These are phyloP conservation scores for Caenorhabditis inopinata DNA, from an alignment of 1,140 invertebrate genomes.

Conservation along the genomic window DNA sequence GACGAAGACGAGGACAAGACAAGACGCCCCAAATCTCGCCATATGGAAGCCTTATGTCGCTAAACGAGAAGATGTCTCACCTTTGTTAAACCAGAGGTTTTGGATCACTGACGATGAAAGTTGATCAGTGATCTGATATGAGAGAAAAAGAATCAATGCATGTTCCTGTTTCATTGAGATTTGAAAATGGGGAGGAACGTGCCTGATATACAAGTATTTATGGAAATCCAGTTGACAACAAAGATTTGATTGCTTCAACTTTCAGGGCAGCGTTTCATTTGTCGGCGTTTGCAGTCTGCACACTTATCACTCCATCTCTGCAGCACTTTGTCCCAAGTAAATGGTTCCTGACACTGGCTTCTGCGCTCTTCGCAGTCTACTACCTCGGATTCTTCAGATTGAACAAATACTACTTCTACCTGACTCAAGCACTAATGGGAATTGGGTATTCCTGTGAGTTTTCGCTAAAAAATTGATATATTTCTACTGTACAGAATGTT, in stretches of 20 bases:
- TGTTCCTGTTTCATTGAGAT: not conserved
- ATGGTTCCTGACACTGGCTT: conserved; percentile 39
- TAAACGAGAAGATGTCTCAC: too few species aligned
- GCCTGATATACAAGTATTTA: too few species aligned
- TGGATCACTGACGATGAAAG: too few species aligned
- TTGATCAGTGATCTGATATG: too few species aligned
- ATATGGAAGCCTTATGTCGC: too few species aligned
- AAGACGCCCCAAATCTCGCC: too few species aligned
- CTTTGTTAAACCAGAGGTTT: too few species aligned
- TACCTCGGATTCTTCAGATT: conserved; percentile 34
- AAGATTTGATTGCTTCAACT: not conserved
- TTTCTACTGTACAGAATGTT: not conserved
- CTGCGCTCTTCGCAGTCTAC: conserved; percentile 32
- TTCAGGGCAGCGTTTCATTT: conserved; percentile 38
- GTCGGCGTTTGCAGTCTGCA: conserved; percentile 11
- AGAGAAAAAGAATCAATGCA: too few species aligned
- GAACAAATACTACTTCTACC: conserved; percentile 39
- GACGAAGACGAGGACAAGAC: too few species aligned
- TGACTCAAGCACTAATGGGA: conserved; percentile 38
- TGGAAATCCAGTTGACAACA: too few species aligned
- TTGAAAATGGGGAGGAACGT: too few species aligned
- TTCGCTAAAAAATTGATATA: not conserved
- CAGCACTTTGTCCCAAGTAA: conserved; percentile 36
- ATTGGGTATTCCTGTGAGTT: conserved; percentile 41
- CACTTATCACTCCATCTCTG: conserved; percentile 38